phyloP scores from a whole-genome alignment of 2,888 invertebrate genomes.

The Pollenia amentaria region DNA sequence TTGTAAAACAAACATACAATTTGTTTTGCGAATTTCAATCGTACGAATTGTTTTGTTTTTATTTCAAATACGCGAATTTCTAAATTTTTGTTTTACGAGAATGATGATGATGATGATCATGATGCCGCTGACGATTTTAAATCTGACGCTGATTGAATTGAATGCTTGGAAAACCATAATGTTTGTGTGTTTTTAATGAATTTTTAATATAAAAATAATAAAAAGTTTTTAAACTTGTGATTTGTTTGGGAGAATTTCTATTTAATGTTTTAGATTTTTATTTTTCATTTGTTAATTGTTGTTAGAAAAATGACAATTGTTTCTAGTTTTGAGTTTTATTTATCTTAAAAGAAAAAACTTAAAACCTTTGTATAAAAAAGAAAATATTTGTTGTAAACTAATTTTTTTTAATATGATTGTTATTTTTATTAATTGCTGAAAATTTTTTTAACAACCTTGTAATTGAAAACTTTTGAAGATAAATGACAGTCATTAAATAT shows the following conservation, averaged over 20 bases:
- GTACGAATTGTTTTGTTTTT: conserved; percentile 18
- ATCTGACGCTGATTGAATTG: conserved; percentile 44
- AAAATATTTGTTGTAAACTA: neutral
- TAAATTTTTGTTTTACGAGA: neutral
- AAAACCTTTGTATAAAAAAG: conserved; percentile 1
- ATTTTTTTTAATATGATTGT: neutral
- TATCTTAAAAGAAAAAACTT: neutral
- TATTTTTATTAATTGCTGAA: neutral
- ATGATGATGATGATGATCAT: neutral
- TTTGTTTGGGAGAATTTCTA: conserved; percentile 52
- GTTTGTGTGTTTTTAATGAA: conserved; percentile 23
- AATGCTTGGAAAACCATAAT: conserved; percentile 29
- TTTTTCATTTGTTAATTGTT: conserved; percentile 21
- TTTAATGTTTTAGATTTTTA: conserved; percentile 21
- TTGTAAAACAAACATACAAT: conserved; percentile 6
- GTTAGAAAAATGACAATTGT: conserved; percentile 19
- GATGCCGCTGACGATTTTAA: conserved; percentile 28
- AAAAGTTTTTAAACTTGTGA: conserved; percentile 42
- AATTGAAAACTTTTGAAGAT: conserved; percentile 10
- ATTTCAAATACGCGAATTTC: conserved; percentile 15
- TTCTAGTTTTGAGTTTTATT: neutral
- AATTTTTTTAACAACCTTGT: conserved; percentile 2
- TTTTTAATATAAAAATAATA: conserved; percentile 38
- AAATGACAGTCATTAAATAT: conserved; percentile 2
- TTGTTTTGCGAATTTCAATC: conserved; percentile 21